Evolutionary conservation across 2,113 vertebrate genomes (phyloP), one percentile per base, ranked within the genome.

Genomic region (Trogon melanurus): DNA sequence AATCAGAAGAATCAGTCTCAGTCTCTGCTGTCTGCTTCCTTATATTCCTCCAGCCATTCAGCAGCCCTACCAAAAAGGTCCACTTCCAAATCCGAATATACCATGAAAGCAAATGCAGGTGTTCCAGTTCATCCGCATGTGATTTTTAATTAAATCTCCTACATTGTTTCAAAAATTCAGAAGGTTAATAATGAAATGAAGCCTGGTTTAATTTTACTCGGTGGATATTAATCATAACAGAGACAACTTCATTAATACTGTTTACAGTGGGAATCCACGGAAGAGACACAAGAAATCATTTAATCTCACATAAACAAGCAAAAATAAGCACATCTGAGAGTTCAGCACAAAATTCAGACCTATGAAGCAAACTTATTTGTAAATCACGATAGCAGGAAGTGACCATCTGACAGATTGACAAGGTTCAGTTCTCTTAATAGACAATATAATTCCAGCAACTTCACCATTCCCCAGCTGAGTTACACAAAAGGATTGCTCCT

Each of bases 111-210:
- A 64, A 58, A 32, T 45, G 38, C 25, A 64, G n/a, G 22, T 61
- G 44, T 36, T 29, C 30, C 70, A 88, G 29, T 20, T 88, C n/a
- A 36, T 26, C 22, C 57, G 61, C 27, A 15, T 71, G 44, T 72
- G 21, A 75, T 91, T 96, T 96, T 69, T 89, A 19, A 96, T 96
- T 96, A 92, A 88, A 97, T 97, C 74, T 91, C 48, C 32, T 90
- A 58, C 81, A 83, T 93, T 82, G 62, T 96, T 97, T 96, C 93
- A 93, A 96, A 84, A 89, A 74, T 53, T 89, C 94, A 95, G 93
- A 95, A 97, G 90, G 88, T 92, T 93, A 91, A 95, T 96, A 96
- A 97, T 89, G 17, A 95, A 97, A 96, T 96, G 79, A 96, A 97
- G 64, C 62, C 58, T 80, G 60, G 57, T 69, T 96, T 97, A 93